These are phyloP conservation scores for Loris lydekkerianus DNA, from an alignment of 2,797 vertebrate species.

Conservation along the genomic window DNA sequence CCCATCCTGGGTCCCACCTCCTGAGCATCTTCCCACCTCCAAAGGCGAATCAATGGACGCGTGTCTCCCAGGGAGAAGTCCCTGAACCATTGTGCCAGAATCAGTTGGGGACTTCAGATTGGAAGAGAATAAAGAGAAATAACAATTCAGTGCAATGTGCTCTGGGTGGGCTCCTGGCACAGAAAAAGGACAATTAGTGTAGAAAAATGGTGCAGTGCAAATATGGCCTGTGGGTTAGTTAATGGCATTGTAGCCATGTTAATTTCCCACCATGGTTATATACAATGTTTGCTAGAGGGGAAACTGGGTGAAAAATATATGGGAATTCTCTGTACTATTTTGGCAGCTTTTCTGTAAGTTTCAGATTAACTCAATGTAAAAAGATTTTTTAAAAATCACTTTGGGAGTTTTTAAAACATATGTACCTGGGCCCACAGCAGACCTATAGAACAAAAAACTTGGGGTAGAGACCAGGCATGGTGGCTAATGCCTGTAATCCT, in stretches of 20 bases:
- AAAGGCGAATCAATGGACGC: background rate
- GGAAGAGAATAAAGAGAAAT: background rate
- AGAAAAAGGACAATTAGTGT: background rate
- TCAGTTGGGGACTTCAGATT: background rate
- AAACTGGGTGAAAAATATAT: background rate
- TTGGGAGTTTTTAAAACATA: background rate
- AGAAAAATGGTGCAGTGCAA: too few species aligned
- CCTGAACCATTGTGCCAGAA: background rate
- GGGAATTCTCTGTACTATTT: background rate
- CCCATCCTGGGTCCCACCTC: background rate
- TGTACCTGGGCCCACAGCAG: background rate
- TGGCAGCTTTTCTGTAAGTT: background rate
- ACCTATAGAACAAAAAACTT: background rate
- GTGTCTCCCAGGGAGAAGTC: background rate
- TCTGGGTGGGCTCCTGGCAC: background rate
- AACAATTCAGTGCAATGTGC: background rate
- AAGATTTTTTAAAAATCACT: background rate
- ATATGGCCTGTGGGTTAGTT: rapidly evolving
- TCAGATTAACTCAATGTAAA: background rate
- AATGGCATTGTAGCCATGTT: rapidly evolving
- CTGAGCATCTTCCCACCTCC: background rate
- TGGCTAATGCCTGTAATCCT: too few species aligned
- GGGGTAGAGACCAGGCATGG: too few species aligned
- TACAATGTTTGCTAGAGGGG: rapidly evolving
- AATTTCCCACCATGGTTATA: background rate